Evolutionary conservation across 2,113 vertebrate species (phyloP).

Genomic region (Dipodomys ordii): DNA sequence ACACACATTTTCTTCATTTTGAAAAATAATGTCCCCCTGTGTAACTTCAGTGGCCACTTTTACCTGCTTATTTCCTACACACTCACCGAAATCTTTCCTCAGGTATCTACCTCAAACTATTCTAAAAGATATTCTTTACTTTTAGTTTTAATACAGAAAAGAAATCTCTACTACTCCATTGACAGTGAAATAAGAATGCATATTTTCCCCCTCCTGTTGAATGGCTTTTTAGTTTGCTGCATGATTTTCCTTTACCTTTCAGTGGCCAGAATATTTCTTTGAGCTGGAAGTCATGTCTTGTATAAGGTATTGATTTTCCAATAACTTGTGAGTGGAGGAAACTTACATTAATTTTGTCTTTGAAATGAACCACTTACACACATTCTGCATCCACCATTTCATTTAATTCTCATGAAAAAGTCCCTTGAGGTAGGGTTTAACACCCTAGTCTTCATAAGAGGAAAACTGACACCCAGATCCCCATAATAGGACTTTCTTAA

Average conservation of each 20-base stretch:
- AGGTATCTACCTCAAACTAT: background rate
- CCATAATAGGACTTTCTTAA: background rate
- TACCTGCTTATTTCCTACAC: background rate
- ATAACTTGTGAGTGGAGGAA: slow-evolving; percentile 35
- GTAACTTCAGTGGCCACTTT: background rate
- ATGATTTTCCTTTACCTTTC: slow-evolving; percentile 25
- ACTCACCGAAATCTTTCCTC: background rate
- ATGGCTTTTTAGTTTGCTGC: slow-evolving; percentile 19
- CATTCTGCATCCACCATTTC: slow-evolving; percentile 31
- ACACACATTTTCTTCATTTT: background rate
- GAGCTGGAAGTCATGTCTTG: background rate
- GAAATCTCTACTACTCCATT: background rate
- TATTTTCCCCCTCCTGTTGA: background rate
- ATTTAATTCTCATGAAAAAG: slow-evolving; percentile 37
- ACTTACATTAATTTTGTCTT: slow-evolving; percentile 32
- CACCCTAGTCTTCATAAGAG: background rate
- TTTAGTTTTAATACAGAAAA: background rate
- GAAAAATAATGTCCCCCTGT: background rate
- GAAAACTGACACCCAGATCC: background rate
- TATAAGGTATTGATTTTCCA: slow-evolving; percentile 26
- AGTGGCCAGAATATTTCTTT: background rate
- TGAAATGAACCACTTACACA: slow-evolving; percentile 24
- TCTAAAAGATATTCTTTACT: background rate
- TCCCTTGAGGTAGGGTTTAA: background rate
- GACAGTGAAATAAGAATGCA: background rate